These are phyloP conservation scores for Autographa pulchrina DNA, from an alignment of 2,888 invertebrate species.

Conservation along the genomic window DNA sequence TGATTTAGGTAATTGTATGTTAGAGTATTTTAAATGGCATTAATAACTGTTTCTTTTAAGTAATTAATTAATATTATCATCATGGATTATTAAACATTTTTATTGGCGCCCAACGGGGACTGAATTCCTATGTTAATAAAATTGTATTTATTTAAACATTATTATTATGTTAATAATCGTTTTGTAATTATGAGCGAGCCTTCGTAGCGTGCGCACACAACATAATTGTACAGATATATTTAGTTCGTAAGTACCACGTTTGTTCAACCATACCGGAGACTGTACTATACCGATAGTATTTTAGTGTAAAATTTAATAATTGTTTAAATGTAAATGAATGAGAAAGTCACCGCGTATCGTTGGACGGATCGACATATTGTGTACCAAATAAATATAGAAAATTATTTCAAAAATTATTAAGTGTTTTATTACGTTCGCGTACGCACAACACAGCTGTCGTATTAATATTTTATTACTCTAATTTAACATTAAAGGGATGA, in stretches of 20 bases:
- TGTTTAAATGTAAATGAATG: slow-evolving; percentile 54
- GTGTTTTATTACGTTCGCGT: slow-evolving; percentile 13
- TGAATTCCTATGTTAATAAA: not conserved
- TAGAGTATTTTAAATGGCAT: not conserved
- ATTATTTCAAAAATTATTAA: slow-evolving; percentile 72
- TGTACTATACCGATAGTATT: slow-evolving; percentile 47
- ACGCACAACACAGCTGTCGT: too few species aligned
- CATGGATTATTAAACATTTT: not conserved
- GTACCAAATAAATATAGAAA: slow-evolving; percentile 86
- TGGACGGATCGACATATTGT: slow-evolving; percentile 79
- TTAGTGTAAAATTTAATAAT: slow-evolving; percentile 49
- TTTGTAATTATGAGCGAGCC: slow-evolving; percentile 18
- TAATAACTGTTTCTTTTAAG: not conserved
- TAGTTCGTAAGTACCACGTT: slow-evolving; percentile 64
- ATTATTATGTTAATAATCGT: not conserved
- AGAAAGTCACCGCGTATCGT: slow-evolving; percentile 74
- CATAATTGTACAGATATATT: slow-evolving; percentile 61
- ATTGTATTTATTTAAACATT: not conserved
- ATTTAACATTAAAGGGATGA: too few species aligned
- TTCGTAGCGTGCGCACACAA: slow-evolving; percentile 71
- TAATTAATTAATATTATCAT: slow-evolving; percentile 3
- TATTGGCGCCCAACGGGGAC: not conserved
- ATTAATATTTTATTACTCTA: too few species aligned
- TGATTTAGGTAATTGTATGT: not conserved
- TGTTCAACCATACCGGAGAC: slow-evolving; percentile 80